These are phyloP conservation scores for Pangasius sanitwongsei DNA, from an alignment of 2,797 vertebrate species.

Conservation along the genomic window DNA sequence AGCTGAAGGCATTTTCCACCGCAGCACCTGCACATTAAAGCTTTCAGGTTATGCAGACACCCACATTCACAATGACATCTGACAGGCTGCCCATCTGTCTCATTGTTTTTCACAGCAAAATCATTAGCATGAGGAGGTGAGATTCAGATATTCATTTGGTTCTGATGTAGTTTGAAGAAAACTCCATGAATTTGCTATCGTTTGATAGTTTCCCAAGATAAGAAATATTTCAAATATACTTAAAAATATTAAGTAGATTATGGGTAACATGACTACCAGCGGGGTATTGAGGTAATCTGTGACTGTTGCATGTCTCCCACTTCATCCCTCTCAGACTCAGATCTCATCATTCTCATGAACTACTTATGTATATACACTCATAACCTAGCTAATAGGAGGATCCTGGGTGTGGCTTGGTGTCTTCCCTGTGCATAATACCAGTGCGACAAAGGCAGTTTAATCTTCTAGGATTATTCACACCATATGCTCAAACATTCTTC, in stretches of 20 bases:
- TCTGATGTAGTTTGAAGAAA: conserved; percentile 13
- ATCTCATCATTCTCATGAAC: background rate
- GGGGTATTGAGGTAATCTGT: background rate
- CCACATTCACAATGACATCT: conserved; percentile 9
- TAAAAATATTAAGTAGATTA: background rate
- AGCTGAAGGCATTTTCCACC: conserved; percentile 8
- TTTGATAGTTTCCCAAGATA: background rate
- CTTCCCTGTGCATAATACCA: background rate
- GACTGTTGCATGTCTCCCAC: background rate
- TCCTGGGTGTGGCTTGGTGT: background rate
- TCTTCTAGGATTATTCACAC: conserved; percentile 31
- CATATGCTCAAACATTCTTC: conserved; percentile 11
- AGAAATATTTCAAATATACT: background rate
- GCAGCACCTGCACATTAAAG: conserved; percentile 31
- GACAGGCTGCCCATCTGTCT: conserved; percentile 57
- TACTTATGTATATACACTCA: background rate
- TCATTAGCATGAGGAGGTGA: conserved; percentile 38
- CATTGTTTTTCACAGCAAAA: conserved; percentile 37
- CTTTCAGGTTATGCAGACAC: conserved; percentile 31
- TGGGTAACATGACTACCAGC: background rate
- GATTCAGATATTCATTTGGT: conserved; percentile 50
- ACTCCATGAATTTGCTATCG: background rate
- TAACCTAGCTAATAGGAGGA: background rate
- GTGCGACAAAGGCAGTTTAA: background rate
- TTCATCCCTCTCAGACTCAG: background rate